A percentile compares a stretch with the other conserved stretches of the same genome.
phyloP scores from a whole-genome alignment of 2,797 vertebrate genomes.

The Sebastes hopkinsi region DNA sequence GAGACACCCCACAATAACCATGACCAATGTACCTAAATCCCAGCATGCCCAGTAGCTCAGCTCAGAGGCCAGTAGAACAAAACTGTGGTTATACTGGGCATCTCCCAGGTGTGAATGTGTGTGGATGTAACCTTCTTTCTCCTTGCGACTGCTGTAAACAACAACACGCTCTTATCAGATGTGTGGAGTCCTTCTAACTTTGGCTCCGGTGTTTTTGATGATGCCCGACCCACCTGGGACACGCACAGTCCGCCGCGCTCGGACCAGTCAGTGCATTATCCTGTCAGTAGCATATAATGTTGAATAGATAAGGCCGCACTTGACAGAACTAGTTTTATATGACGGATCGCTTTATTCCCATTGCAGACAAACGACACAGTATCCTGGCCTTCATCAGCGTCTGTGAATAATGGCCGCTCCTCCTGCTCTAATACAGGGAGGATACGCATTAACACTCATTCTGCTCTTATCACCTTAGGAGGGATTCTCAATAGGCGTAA shows the following conservation, averaged over 20 bases:
- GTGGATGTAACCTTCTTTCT: constrained; percentile 36
- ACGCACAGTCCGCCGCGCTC: background rate
- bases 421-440: constrained; percentile 23
- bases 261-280: constrained; percentile 44
- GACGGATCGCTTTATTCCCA: constrained; percentile 56
- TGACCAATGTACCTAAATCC: background rate
- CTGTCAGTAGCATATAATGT: constrained; percentile 38
- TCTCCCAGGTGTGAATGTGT: constrained; percentile 3
- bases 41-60: background rate
- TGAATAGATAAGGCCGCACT: constrained; percentile 44
- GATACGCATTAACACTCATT: constrained; percentile 8
- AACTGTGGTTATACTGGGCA: background rate
- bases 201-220: constrained; percentile 13
- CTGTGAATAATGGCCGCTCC: constrained; percentile 41
- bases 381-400: constrained; percentile 34
- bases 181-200: constrained; percentile 14
- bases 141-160: constrained; percentile 24
- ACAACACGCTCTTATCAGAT: constrained; percentile 38
- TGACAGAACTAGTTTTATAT: constrained; percentile 66
- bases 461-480: constrained; percentile 23
- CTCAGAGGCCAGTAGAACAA: background rate
- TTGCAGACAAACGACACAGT: constrained; percentile 35
- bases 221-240: constrained; percentile 26
- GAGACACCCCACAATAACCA: constrained; percentile 5
- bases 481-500: constrained; percentile 13